Conservation (phyloP, 2,113 vertebrate genomes). For the Oceanites oceanicus region DNA sequence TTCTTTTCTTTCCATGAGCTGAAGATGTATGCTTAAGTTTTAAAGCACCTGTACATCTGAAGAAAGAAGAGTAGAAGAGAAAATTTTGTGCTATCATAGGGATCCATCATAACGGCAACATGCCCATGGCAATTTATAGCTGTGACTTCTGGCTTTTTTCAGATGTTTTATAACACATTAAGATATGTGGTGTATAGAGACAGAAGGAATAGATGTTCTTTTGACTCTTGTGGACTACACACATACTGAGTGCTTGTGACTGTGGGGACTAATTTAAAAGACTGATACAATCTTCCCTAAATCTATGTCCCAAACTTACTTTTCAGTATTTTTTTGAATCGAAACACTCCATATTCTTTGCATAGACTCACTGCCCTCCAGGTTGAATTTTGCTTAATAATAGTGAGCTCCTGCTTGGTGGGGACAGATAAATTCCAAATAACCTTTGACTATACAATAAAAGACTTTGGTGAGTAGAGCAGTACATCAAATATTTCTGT, state of each 20-base stretch:
- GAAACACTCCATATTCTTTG: not conserved
- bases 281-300: not conserved
- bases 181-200: not conserved
- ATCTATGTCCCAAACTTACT: not conserved
- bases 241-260: not conserved
- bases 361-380: not conserved
- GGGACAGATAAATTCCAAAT: not conserved
- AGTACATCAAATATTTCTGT: slow-evolving; percentile 36
- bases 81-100: not conserved
- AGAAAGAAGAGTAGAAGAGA: not conserved
- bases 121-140: not conserved
- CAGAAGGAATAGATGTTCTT: not conserved
- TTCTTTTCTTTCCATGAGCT: not conserved
- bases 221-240: not conserved
- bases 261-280: not conserved
- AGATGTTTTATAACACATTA: not conserved
- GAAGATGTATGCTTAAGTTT: not conserved
- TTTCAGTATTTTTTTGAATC: not conserved
- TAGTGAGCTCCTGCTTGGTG: not conserved
- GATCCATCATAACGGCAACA: not conserved
- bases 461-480: not conserved
- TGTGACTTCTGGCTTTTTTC: not conserved
- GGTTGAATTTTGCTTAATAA: not conserved
- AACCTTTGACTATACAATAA: slow-evolving; percentile 1
- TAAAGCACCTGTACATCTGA: not conserved